These are phyloP conservation scores for Mythimna pallens DNA, from an alignment of 2,888 invertebrate species.

Conservation along the genomic window DNA sequence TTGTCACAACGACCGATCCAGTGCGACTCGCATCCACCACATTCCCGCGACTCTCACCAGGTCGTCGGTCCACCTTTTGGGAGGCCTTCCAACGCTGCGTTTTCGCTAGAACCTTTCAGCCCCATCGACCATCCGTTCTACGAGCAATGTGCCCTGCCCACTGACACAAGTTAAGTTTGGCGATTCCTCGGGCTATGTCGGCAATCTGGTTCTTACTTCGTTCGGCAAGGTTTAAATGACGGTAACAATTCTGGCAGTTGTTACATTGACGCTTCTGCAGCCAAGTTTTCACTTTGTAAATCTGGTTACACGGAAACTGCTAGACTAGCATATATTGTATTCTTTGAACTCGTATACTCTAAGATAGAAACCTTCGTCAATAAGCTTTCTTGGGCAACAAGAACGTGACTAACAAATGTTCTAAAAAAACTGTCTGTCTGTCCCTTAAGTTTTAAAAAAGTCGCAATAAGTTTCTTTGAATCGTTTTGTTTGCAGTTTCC, in stretches of 20 bases:
- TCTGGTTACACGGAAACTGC: conserved; percentile 8
- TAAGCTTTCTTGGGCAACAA: conserved; percentile 30
- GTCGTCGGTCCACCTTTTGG: too few species aligned
- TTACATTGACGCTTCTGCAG: neutral
- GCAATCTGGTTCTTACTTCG: too few species aligned
- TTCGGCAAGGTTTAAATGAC: neutral
- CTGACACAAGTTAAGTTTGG: too few species aligned
- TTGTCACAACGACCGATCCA: too few species aligned
- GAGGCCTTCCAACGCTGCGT: too few species aligned
- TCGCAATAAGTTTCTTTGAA: conserved; percentile 36
- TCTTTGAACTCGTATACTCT: conserved; percentile 13
- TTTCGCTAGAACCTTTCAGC: too few species aligned
- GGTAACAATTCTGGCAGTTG: neutral
- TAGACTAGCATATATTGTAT: neutral
- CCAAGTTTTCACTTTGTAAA: neutral
- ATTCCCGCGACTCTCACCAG: too few species aligned
- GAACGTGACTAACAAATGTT: conserved; percentile 31
- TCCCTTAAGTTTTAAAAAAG: conserved; percentile 30
- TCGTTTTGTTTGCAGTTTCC: conserved; percentile 20
- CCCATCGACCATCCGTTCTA: too few species aligned
- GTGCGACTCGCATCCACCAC: too few species aligned
- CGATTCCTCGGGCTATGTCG: too few species aligned
- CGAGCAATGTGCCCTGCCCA: too few species aligned
- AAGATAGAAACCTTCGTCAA: conserved; percentile 15
- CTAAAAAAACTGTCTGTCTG: conserved; percentile 17